Evolutionary conservation across 2,113 vertebrate species (phyloP).

Genomic region (Prolemur simus): DNA sequence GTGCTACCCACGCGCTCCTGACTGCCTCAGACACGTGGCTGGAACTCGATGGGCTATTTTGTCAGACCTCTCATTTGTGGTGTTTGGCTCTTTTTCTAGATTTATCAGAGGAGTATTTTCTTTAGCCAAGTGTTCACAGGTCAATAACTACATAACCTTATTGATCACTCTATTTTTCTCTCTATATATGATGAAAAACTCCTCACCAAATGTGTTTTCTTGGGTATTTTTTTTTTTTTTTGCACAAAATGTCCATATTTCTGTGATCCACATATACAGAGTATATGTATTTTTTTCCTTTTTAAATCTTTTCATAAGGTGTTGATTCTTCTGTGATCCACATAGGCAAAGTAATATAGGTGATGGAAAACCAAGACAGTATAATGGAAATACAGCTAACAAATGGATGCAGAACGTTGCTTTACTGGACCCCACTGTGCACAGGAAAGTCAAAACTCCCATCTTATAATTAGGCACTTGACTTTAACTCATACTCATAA

Average conservation of each 20-base stretch:
- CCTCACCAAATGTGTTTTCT: neutral
- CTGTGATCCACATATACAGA: slow-evolving; percentile 1
- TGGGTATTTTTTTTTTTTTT: neutral
- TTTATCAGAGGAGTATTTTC: slow-evolving; percentile 13
- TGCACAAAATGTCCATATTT: slow-evolving; percentile 9
- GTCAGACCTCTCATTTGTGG: neutral
- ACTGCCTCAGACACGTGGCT: fast-evolving
- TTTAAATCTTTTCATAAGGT: slow-evolving; percentile 7
- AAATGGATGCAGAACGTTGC: neutral
- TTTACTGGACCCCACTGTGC: neutral
- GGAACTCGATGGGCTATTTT: neutral
- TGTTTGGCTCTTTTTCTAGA: neutral
- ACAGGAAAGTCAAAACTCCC: neutral
- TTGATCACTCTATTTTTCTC: slow-evolving; percentile 42
- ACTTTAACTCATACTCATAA: neutral
- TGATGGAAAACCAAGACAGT: neutral
- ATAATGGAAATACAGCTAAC: neutral
- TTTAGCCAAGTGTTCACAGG: slow-evolving; percentile 40
- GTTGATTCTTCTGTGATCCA: neutral
- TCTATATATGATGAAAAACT: slow-evolving; percentile 38
- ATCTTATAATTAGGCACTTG: neutral
- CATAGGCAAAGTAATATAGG: neutral
- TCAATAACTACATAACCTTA: slow-evolving; percentile 56
- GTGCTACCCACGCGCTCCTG: neutral
- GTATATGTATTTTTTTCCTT: neutral